phyloP scores from a whole-genome alignment of 2,888 invertebrate genomes.

The Melanotus villosus region DNA sequence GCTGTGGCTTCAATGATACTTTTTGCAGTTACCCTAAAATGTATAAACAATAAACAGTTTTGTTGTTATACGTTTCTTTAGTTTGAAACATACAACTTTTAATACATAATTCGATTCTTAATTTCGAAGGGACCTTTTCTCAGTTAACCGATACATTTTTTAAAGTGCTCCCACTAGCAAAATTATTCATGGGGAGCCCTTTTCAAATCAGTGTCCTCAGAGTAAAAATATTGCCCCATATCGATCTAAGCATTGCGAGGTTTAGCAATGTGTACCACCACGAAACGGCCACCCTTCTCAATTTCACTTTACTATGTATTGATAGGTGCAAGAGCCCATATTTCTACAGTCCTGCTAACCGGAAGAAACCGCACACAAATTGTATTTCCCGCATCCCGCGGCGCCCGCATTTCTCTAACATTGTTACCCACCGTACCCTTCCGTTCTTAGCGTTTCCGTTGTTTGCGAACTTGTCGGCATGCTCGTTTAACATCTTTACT shows the following conservation, averaged over 20 bases:
- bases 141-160: too few relatives aligned
- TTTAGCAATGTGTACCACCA: slow-evolving; percentile 30
- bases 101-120: too few relatives aligned
- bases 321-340: slow-evolving; percentile 51
- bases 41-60: too few relatives aligned
- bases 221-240: slow-evolving; percentile 20
- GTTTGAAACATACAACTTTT: too few relatives aligned
- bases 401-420: slow-evolving; percentile 40
- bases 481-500: slow-evolving; percentile 46
- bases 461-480: slow-evolving; percentile 41
- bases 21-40: too few relatives aligned
- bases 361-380: slow-evolving; percentile 53
- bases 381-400: slow-evolving; percentile 44
- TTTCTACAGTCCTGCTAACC: slow-evolving; percentile 46
- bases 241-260: slow-evolving; percentile 27
- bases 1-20: too few relatives aligned
- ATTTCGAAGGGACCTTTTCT: too few relatives aligned
- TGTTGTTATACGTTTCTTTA: too few relatives aligned
- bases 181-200: too few relatives aligned
- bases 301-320: slow-evolving; percentile 50
- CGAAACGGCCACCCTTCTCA: slow-evolving; percentile 46
- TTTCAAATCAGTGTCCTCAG: background rate
- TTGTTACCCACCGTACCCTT: slow-evolving; percentile 40
- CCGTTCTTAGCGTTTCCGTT: slow-evolving; percentile 42
- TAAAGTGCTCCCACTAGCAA: too few relatives aligned